Conservation (phyloP, 2,113 vertebrate species). For the Ceratotherium simum region DNA sequence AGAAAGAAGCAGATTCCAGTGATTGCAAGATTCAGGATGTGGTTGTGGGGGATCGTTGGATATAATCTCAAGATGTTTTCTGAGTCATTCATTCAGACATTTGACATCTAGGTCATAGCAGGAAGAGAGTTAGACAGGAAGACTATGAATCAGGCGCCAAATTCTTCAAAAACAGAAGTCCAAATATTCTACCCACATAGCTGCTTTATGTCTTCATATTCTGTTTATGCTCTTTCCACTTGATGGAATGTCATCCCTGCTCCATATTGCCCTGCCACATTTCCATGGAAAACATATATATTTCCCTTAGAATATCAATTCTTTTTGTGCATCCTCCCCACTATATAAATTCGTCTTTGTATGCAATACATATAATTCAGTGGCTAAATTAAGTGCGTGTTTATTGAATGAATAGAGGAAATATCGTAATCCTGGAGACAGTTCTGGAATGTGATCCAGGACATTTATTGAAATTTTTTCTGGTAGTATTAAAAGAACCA, state of each 20-base stretch:
- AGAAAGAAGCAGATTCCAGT: neutral
- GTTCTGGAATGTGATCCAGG: neutral
- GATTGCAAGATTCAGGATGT: neutral
- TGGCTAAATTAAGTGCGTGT: neutral
- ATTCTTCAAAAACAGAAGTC: neutral
- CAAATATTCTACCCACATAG: neutral
- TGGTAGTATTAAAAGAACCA: neutral
- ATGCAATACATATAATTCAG: neutral
- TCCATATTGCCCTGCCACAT: neutral
- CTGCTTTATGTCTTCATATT: neutral
- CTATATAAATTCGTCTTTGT: neutral
- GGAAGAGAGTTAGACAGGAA: neutral
- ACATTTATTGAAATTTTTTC: neutral
- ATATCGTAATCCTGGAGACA: neutral
- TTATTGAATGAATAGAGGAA: neutral
- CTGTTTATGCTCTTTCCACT: neutral
- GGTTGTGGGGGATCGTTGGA: neutral
- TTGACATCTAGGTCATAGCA: neutral
- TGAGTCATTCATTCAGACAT: neutral
- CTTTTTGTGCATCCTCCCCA: neutral
- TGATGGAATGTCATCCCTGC: no score
- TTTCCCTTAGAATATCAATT: neutral
- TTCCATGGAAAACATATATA: neutral
- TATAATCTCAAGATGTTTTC: neutral
- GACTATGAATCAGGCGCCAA: neutral